Evolutionary conservation across 2,113 vertebrate species (phyloP).

Genomic region (Pseudonaja textilis): DNA sequence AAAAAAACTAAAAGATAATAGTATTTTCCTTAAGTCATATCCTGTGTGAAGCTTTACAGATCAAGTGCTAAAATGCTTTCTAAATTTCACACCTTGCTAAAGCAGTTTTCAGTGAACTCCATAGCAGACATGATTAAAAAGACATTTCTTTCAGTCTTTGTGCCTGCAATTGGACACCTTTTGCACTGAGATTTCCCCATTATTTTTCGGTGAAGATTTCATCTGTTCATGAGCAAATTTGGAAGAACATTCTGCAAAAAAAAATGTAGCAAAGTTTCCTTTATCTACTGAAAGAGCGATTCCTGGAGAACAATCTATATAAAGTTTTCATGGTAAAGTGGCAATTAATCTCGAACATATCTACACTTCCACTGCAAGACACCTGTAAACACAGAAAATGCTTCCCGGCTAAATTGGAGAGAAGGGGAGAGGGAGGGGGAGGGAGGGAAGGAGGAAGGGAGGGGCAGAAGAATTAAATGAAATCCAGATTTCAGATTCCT

Average conservation of each 20-base stretch:
- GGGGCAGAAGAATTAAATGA: not conserved
- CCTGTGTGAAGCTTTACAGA: slow-evolving; percentile 3
- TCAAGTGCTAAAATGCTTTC: slow-evolving; percentile 7
- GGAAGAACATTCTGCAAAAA: not conserved
- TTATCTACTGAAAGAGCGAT: not conserved
- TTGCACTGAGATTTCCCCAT: not conserved
- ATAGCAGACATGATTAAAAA: not conserved
- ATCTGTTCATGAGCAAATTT: not conserved
- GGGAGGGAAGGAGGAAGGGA: too few species aligned
- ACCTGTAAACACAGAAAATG: not conserved
- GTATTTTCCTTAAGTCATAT: not conserved
- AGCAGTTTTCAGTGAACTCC: not conserved
- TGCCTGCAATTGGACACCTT: not conserved
- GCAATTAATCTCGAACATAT: not conserved
- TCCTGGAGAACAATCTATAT: not conserved
- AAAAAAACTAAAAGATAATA: slow-evolving; percentile 4
- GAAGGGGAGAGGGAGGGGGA: too few species aligned
- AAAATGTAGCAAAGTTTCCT: not conserved
- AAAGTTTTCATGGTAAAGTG: not conserved
- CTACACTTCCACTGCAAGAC: not conserved
- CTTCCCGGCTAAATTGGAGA: not conserved
- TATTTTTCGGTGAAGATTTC: not conserved
- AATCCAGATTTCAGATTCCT: not conserved
- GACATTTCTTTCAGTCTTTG: not conserved
- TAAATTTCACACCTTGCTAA: slow-evolving; percentile 12